Evolutionary conservation across 1,140 invertebrate species (phyloP), one percentile per base, ranked within the genome.

Genomic region (Bombus turneri): DNA sequence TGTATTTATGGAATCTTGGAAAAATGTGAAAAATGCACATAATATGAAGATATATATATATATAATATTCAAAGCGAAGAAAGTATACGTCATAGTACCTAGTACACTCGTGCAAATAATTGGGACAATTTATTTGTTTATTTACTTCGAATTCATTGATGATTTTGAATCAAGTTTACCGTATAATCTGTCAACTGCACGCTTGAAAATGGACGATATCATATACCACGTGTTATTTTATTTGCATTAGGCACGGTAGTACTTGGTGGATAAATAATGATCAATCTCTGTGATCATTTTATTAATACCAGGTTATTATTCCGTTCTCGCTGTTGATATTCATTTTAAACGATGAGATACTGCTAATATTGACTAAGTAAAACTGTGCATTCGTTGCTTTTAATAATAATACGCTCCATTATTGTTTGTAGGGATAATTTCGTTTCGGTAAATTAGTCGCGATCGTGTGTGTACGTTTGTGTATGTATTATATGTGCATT

Each of bases 281-380:
- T 76, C 74, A 59, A 76, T 59, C n/a, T 37, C 31, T 28, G 74
- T 37, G 53, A 59, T 59, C 53, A 59, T 37, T 76, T 76, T 76
- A 39, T 59, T 59, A 76, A 59, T n/a, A 13, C 4, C 18, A 10
- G 53, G 74, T 76, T 39, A 59, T 76, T 59, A 34, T 76, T 76
- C 10, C 53, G 25, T 76, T 39, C 74, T 10, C 31, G 34, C 57
- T 76, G 34, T 76, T 76, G 39, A 39, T 76, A 76, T 28, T 76
- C 37, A 39, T 76, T 76, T 59, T 57, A 59, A 76, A 59, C n/a
- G 73, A 75, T 34, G 13, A 34, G 47, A 25, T 37, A 39, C 25
- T 25, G 53, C 25, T 59, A 76, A 76, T 76, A 76, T 76, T 59
- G 74, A 39, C 74, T 31, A 57, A 75, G 18, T 47, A 74, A 74